Percentiles rank a stretch among this genome's conserved stretches.
phyloP scores from a whole-genome alignment of 2,888 invertebrate genomes.

The Panorpa germanica region DNA sequence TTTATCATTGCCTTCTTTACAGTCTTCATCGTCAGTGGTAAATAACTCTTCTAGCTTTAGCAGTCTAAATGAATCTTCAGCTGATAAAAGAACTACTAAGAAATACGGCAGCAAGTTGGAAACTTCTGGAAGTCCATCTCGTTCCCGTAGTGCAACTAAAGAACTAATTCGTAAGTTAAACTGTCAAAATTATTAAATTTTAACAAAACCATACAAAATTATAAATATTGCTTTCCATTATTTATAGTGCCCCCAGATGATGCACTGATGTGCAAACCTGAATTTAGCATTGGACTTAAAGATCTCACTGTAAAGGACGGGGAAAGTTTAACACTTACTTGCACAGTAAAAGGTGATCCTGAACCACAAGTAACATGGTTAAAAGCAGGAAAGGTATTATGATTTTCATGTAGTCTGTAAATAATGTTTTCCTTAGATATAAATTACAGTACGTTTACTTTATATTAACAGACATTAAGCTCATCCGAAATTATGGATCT shows the following conservation, averaged over 20 bases:
- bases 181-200: slow-evolving; percentile 3
- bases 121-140: slow-evolving; percentile 64
- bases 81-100: slow-evolving; percentile 27
- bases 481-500: slow-evolving; percentile 76
- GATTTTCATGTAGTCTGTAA: slow-evolving; percentile 25
- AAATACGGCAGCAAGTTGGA: slow-evolving; percentile 54
- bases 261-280: slow-evolving; percentile 70
- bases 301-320: slow-evolving; percentile 71
- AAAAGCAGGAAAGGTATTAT: slow-evolving; percentile 57
- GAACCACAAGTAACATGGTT: slow-evolving; percentile 83
- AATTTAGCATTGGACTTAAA: slow-evolving; percentile 59
- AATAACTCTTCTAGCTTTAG: slow-evolving; percentile 7
- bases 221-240: slow-evolving; percentile 4
- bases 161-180: slow-evolving; percentile 58
- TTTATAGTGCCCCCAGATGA: slow-evolving; percentile 66
- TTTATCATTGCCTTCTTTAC: slow-evolving; percentile 14
- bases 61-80: slow-evolving; percentile 14
- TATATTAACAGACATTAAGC: slow-evolving; percentile 27
- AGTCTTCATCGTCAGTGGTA: slow-evolving; percentile 13
- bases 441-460: slow-evolving; percentile 1
- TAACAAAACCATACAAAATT: no score
- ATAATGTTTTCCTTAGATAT: slow-evolving; percentile 3
- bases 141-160: slow-evolving; percentile 79
- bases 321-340: slow-evolving; percentile 64
- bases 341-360: slow-evolving; percentile 78